Percentiles rank a stretch among this genome's conserved stretches.
These are phyloP conservation scores for Perccottus glenii DNA, from an alignment of 2,113 vertebrate species.

Conservation along the genomic window DNA sequence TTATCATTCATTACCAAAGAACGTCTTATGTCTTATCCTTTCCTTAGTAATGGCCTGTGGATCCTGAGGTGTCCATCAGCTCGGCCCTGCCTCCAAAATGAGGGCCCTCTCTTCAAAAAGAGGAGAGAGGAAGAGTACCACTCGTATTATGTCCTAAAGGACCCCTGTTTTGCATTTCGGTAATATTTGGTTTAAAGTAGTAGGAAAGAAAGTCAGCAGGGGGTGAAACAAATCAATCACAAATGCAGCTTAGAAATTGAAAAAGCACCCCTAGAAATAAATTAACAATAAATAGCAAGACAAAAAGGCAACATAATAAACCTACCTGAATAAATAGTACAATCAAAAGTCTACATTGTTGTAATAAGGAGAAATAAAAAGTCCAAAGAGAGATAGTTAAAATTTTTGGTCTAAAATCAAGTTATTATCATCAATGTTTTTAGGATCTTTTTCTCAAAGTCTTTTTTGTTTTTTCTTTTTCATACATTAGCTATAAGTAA, in stretches of 20 bases:
- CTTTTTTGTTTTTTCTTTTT: constrained; percentile 79
- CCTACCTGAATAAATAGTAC: constrained; percentile 78
- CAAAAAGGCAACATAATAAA: constrained; percentile 43
- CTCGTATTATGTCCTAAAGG: constrained; percentile 36
- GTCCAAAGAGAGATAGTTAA: constrained; percentile 80
- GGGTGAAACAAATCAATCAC: constrained; percentile 20
- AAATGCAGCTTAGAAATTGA: constrained; percentile 53
- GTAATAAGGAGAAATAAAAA: constrained; percentile 54
- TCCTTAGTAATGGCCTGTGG: neutral
- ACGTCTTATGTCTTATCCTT: neutral
- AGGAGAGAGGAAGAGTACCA: constrained; percentile 35
- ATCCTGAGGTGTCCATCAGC: constrained; percentile 25
- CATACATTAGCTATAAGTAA: constrained; percentile 86
- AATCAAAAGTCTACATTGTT: constrained; percentile 77
- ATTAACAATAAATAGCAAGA: constrained; percentile 72
- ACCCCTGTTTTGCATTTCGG: constrained; percentile 64
- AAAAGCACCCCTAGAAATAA: constrained; percentile 70
- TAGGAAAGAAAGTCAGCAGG: constrained; percentile 65
- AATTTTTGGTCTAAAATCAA: constrained; percentile 93
- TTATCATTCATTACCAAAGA: too few species aligned
- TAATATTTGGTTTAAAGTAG: constrained; percentile 74
- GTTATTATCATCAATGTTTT: constrained; percentile 82
- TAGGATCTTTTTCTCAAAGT: constrained; percentile 77
- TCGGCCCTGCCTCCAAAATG: constrained; percentile 41
- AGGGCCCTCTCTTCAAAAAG: constrained; percentile 28